Percentiles rank a stretch among this genome's conserved stretches.
Conservation (phyloP, 2,888 invertebrate species). For the Conus canariensis region DNA sequence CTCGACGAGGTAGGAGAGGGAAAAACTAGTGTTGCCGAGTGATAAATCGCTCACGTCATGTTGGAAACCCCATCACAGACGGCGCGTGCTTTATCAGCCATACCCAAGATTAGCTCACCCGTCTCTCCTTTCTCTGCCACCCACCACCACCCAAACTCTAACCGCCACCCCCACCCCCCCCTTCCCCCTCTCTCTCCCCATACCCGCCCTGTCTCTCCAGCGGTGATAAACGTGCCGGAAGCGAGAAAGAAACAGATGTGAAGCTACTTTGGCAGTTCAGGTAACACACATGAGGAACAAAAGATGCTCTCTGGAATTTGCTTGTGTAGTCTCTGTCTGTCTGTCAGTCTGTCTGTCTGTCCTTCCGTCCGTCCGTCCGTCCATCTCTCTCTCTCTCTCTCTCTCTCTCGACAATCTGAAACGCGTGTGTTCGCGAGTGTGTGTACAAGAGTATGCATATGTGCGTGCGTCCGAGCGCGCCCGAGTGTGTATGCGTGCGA, state of each 20-base stretch:
- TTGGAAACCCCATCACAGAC: background rate
- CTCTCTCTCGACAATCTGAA: background rate
- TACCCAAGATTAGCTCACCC: background rate
- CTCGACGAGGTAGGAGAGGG: too few species aligned
- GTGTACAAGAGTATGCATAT: background rate
- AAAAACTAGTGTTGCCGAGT: too few species aligned
- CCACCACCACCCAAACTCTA: background rate
- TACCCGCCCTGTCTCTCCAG: background rate
- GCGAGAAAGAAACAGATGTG: too few species aligned
- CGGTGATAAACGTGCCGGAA: too few species aligned
- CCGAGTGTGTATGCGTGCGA: background rate
- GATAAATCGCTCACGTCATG: too few species aligned
- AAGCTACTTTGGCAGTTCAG: too few species aligned
- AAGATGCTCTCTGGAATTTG: background rate
- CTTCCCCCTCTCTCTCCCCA: background rate
- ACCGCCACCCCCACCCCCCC: background rate
- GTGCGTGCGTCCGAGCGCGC: background rate
- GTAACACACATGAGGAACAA: too few species aligned
- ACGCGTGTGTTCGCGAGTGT: background rate
- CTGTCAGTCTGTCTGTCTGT: background rate
- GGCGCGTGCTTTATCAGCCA: background rate
- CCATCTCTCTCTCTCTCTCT: constrained; percentile 6
- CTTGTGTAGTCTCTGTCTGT: background rate
- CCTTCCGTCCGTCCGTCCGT: background rate
- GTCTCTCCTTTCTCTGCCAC: background rate